A percentile compares a stretch with the other conserved stretches of the same genome.
Evolutionary conservation across 2,888 invertebrate species (phyloP).

Genomic region (Apomyelois bistriatella): DNA sequence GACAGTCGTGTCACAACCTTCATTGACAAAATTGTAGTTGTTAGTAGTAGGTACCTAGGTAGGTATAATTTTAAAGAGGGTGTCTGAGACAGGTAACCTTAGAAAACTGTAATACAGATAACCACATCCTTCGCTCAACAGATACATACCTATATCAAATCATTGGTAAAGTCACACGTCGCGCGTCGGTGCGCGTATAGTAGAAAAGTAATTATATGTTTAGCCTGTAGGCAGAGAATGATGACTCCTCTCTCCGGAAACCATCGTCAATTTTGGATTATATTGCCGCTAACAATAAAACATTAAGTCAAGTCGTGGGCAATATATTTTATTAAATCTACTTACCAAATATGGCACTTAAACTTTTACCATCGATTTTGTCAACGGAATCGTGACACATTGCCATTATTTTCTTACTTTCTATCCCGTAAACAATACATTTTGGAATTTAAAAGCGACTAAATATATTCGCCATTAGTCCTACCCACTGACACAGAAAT

Average conservation of each 20-base stretch:
- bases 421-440: constrained; percentile 8
- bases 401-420: constrained; percentile 11
- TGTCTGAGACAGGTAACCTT: too few species aligned
- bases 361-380: constrained; percentile 14
- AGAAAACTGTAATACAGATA: too few species aligned
- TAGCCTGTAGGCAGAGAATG: not conserved
- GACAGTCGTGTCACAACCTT: too few species aligned
- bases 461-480: constrained; percentile 19
- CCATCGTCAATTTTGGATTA: not conserved
- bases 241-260: constrained; percentile 1
- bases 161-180: too few species aligned
- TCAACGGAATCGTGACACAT: constrained; percentile 9
- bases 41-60: too few species aligned
- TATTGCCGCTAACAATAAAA: constrained; percentile 11
- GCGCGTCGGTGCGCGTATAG: too few species aligned
- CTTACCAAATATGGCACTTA: constrained; percentile 12
- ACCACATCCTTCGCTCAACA: too few species aligned
- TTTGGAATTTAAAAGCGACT: constrained; percentile 12
- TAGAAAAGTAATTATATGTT: too few species aligned
- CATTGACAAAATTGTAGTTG: too few species aligned
- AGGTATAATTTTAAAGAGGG: too few species aligned
- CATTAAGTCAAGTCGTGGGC: constrained; percentile 9
- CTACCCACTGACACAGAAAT: constrained; percentile 38
- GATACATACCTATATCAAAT: too few species aligned
- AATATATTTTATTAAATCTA: constrained; percentile 7